Base-by-base conservation (phyloP, 2,113 vertebrate genomes). In the Cairina moschata region DNA sequence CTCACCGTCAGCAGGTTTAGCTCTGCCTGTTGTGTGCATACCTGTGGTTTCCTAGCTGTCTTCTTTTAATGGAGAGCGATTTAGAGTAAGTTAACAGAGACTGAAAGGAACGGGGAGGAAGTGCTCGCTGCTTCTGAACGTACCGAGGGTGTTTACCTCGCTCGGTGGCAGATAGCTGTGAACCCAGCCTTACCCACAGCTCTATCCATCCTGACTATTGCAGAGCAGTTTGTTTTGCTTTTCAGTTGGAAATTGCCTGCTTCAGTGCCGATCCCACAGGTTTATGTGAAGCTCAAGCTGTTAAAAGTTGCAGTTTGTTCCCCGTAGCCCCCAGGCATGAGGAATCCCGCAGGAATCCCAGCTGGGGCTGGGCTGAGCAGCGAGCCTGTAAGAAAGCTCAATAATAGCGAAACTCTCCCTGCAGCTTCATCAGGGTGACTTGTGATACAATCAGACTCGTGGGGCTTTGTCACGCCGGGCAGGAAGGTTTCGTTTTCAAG, bases 401-500 rank as follows among this genome's bases (percentile, higher is more conserved):
- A 3, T 56, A 54, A 40, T 66, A 76, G 9, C 31, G 88, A 91
- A 95, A 94, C 32, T 11, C 4, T 21, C 68, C 36, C 59, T 83
- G 8, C 29, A 54, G 75, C 71, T 87, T 40, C 26, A 83, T 91
- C 88, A 34, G 91, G 66, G 62, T 78, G 46, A 71, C 42, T 68
- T 1, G 9, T 69, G 56, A 44, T 63, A 23, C 5, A 44, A 87
- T 60, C 69, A 54, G 3, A 31, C 22, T 65, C 69, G 9, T 0
- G 3, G 52, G 88, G 34, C 81, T 87, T 73, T 56, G 52, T 73
- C 85, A 40, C 1, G 3, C 77, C 13, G 6, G 4, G 34, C 66
- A 44, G 60, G 42, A 80, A 10, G 11, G 72, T 96, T 83, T 97
- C 59, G 4, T 54, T 93, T 74, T 91, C 58, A 56, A 75, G 25